Evolutionary conservation across 2,113 vertebrate species (phyloP).

Genomic region (Eretmochelys imbricata): DNA sequence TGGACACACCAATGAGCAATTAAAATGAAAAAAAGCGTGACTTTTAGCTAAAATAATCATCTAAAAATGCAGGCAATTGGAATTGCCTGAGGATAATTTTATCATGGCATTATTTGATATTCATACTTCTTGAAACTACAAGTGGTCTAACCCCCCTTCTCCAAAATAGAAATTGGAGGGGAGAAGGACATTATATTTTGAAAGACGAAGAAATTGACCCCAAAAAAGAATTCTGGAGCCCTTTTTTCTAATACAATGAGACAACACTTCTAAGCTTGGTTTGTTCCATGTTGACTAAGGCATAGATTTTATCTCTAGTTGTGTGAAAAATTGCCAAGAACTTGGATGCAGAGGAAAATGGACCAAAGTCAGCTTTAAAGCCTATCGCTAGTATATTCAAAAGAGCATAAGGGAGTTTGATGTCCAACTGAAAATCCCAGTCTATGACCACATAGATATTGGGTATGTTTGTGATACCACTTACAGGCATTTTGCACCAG

Average conservation of each 20-base stretch:
- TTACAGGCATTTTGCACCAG: background rate
- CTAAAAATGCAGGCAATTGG: conserved; percentile 49
- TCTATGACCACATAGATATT: background rate
- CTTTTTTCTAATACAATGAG: background rate
- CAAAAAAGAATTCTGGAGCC: background rate
- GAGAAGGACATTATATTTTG: background rate
- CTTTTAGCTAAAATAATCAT: background rate
- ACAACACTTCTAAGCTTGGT: background rate
- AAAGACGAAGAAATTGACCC: background rate
- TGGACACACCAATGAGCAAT: conserved; percentile 6
- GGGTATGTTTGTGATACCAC: background rate
- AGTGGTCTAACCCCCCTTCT: background rate
- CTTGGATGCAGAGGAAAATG: background rate
- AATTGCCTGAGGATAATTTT: conserved; percentile 37
- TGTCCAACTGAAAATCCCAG: background rate
- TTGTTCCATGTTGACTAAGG: background rate
- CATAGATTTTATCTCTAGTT: background rate
- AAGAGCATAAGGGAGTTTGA: rapidly evolving
- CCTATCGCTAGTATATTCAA: background rate
- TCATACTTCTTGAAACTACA: conserved; percentile 4
- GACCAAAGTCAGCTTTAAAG: background rate
- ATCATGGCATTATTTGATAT: conserved; percentile 4
- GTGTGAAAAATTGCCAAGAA: background rate
- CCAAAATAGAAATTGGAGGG: background rate
- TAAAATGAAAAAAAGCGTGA: conserved; percentile 41